Percentiles rank a stretch among this genome's conserved stretches.
Evolutionary conservation across 2,113 vertebrate genomes (phyloP).

Genomic region (Istiophorus platypterus): DNA sequence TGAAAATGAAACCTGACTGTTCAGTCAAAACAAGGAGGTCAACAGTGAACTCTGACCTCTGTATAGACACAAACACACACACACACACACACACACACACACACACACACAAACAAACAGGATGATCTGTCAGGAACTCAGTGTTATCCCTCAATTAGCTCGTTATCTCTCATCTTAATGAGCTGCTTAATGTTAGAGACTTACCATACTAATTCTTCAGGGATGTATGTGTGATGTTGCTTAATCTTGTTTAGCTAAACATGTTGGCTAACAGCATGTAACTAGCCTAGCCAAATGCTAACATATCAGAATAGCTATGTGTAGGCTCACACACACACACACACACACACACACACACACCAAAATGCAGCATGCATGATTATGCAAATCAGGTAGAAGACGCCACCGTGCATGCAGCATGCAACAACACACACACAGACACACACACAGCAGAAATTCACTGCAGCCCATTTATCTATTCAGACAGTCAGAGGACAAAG

Average conservation of each 20-base stretch:
- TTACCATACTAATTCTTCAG: background rate
- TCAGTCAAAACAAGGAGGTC: too few relatives aligned
- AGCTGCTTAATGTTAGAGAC: conserved; percentile 30
- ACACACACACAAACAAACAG: conserved; percentile 23
- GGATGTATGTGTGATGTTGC: background rate
- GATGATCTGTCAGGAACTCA: background rate
- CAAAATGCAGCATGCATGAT: conserved; percentile 35
- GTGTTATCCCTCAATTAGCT: conserved; percentile 1
- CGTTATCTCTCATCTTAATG: conserved; percentile 28
- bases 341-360: conserved; percentile 19
- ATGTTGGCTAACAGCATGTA: conserved; percentile 32
- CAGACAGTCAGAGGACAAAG: conserved; percentile 65
- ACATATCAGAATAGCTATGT: conserved; percentile 31
- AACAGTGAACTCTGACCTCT: conserved; percentile 21
- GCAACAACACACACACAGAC: background rate
- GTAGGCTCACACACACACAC: conserved; percentile 12
- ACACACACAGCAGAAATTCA: conserved; percentile 11
- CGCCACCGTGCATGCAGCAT: background rate
- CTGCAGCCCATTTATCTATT: conserved; percentile 47
- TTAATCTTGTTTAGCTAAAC: conserved; percentile 24
- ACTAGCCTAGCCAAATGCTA: conserved; percentile 57
- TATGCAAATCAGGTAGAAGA: conserved; percentile 53
- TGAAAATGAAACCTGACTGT: too few relatives aligned
- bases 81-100: conserved; percentile 31
- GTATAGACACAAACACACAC: conserved; percentile 24